Evolutionary conservation across 2,888 invertebrate genomes (phyloP), one percentile per base, ranked within the genome.

Genomic region (Phymatocera aterrima): DNA sequence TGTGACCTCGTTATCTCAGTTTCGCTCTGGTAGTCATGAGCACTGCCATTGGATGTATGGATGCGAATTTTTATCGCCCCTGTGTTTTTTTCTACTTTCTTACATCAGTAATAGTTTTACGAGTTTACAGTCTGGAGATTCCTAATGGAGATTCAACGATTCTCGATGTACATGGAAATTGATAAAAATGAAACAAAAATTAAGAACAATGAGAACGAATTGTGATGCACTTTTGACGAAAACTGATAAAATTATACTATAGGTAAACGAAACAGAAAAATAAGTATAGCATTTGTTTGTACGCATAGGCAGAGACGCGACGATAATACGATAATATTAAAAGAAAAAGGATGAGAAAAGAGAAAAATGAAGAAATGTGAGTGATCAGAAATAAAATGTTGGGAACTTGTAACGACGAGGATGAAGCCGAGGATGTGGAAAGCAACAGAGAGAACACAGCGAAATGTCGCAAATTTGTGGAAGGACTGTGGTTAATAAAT

Each of bases 371-470:
- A 86, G 87, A 84, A 81, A 88, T 88, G 89, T 87, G 84, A 64
- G 86, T 86, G 85, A 83, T 87, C 85, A 81, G 83, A 57, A 18
- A 43, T 54, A 75, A 75, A 75, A 75, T 84, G 81, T 83, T 81
- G 81, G 85, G 83, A 79, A 83, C 82, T 78, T 85, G 87, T 81
- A 85, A 86, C 83, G 87, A 88, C 83, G 89, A 88, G 85, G 89
- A 88, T 86, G 88, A 89, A 84, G 83, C 88, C 86, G 90, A 90
- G 87, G 90, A 90, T 90, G 90, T 89, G 87, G 90, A 89, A 84
- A 88, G 85, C 83, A 85, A 88, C 83, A 84, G 83, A 78, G 78
- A 80, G 79, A 78, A 82, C 78, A 77, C 57, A 72, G 65, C 72
- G 75, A 79, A 40, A 70, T 79, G 80, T 82, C 81, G 82, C 85